These are phyloP conservation scores for Symphodus melops DNA, from an alignment of 2,113 vertebrate genomes.

Conservation along the genomic window DNA sequence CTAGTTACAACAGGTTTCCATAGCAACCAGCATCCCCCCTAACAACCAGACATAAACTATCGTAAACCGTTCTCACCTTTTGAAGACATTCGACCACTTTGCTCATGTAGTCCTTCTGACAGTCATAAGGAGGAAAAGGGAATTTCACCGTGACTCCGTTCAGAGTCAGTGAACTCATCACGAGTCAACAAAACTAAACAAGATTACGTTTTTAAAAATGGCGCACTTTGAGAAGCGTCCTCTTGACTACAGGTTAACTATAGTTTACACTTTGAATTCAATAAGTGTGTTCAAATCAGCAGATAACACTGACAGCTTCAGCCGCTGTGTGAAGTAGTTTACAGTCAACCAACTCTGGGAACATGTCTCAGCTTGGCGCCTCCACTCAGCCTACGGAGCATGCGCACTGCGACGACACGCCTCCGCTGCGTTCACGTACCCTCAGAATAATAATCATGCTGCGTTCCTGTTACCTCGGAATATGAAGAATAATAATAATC, in stretches of 20 bases:
- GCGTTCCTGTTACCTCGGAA: no score
- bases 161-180: slow-evolving; percentile 51
- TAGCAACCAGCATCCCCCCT: neutral
- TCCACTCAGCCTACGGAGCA: neutral
- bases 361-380: slow-evolving; percentile 34
- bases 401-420: slow-evolving; percentile 4
- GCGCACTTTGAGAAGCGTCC: neutral
- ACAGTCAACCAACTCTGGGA: neutral
- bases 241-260: neutral
- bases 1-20: neutral
- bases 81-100: slow-evolving; percentile 72
- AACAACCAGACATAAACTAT: neutral
- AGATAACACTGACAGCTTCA: neutral
- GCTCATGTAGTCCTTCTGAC: slow-evolving; percentile 70
- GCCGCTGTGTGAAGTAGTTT: fast-evolving
- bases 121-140: slow-evolving; percentile 69
- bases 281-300: neutral
- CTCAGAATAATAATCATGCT: neutral
- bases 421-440: slow-evolving; percentile 13
- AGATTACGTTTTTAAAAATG: neutral
- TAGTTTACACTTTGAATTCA: neutral
- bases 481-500: no score
- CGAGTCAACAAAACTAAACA: neutral
- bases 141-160: slow-evolving; percentile 59
- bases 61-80: slow-evolving; percentile 39